Conservation (phyloP, 2,888 invertebrate species). For the Oligia latruncula region DNA sequence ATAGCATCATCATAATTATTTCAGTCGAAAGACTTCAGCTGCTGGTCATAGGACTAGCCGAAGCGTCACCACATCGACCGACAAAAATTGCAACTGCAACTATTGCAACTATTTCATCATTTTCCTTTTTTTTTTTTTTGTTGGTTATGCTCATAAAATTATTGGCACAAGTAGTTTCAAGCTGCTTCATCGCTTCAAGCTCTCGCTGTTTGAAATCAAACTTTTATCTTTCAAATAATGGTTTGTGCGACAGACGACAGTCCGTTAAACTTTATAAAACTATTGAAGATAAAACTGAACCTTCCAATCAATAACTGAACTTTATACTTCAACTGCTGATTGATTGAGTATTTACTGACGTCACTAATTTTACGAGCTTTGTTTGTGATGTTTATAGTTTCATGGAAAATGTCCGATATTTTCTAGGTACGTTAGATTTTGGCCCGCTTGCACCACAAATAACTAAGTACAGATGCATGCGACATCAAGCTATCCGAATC, state of each 20-base stretch:
- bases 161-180: conserved; percentile 6
- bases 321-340: conserved; percentile 6
- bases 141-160: background rate
- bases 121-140: background rate
- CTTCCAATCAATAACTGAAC: background rate
- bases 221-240: conserved; percentile 28
- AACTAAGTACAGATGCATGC: no score
- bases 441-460: no score
- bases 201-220: conserved; percentile 21
- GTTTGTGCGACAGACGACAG: background rate
- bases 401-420: background rate
- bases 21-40: background rate
- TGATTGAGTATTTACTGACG: background rate
- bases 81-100: background rate
- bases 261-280: conserved; percentile 31
- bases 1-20: no score
- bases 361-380: background rate
- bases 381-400: background rate
- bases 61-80: background rate
- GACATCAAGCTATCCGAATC: no score
- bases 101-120: background rate
- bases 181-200: conserved; percentile 15
- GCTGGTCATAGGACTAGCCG: background rate
- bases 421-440: background rate
- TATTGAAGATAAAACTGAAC: conserved; percentile 18